Percentiles rank a stretch among this genome's conserved stretches.
Conservation (phyloP, 1,140 invertebrate genomes). For the Drosophila mauritiana region DNA sequence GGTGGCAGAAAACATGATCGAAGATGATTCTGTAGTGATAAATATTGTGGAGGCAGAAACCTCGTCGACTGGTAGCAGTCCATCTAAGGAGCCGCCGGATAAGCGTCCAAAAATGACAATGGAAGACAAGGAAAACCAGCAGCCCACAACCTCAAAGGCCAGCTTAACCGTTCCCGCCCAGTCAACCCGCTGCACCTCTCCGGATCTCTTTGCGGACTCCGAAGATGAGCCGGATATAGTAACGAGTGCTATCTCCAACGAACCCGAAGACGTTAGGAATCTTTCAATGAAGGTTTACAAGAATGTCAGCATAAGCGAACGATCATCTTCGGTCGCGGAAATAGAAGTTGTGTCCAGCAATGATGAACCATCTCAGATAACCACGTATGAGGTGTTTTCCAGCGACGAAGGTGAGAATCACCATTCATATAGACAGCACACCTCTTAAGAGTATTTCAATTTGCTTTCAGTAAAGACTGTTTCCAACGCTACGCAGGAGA, state of each 20-base stretch:
- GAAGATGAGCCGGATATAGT: slow-evolving; percentile 48
- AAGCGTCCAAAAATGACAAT: slow-evolving; percentile 31
- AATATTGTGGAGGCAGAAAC: background rate
- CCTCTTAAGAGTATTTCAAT: background rate
- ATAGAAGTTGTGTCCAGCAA: slow-evolving; percentile 27
- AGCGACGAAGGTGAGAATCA: slow-evolving; percentile 66
- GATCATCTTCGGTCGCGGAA: slow-evolving; percentile 47
- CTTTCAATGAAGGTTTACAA: slow-evolving; percentile 56
- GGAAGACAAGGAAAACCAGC: slow-evolving; percentile 22
- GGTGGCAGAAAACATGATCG: slow-evolving; percentile 56
- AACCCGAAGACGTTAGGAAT: slow-evolving; percentile 23
- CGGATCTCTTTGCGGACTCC: slow-evolving; percentile 77
- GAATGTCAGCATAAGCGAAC: slow-evolving; percentile 20
- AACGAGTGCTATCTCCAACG: background rate
- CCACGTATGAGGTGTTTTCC: slow-evolving; percentile 33
- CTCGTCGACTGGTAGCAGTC: slow-evolving; percentile 28
- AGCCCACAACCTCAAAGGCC: background rate
- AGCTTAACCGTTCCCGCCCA: slow-evolving; percentile 25
- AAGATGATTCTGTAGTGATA: slow-evolving; percentile 21
- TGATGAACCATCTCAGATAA: slow-evolving; percentile 12
- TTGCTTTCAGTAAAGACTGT: slow-evolving; percentile 69
- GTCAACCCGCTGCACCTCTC: slow-evolving; percentile 57
- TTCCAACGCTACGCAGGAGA: slow-evolving; percentile 14
- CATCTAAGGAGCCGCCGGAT: slow-evolving; percentile 56
- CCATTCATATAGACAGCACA: background rate